These are phyloP conservation scores for Drosophila meridiana DNA, from an alignment of 2,888 invertebrate species.

Conservation along the genomic window DNA sequence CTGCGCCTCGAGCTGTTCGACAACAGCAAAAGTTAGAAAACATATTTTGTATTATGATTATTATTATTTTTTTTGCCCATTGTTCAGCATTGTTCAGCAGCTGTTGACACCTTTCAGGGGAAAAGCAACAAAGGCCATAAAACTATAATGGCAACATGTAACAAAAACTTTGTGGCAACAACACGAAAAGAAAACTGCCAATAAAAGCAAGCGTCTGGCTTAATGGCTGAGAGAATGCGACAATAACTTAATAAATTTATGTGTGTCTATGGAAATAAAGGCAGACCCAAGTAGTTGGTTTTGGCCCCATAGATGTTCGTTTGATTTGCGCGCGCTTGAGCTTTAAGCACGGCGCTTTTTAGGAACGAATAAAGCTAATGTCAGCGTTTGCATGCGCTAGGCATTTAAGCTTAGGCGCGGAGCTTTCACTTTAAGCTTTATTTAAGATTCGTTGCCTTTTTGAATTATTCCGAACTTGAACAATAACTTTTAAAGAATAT, in stretches of 20 bases:
- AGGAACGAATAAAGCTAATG: not conserved
- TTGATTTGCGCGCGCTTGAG: slow-evolving; percentile 18
- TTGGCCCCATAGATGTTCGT: not conserved
- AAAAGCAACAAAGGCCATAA: slow-evolving; percentile 51
- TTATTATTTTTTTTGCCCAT: slow-evolving; percentile 39
- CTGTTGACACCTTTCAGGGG: slow-evolving; percentile 71
- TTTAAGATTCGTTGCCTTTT: not conserved
- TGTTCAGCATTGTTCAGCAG: slow-evolving; percentile 64
- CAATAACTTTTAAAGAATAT: not conserved
- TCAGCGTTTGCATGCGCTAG: not conserved
- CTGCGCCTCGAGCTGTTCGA: slow-evolving; percentile 36
- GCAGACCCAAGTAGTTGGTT: not conserved
- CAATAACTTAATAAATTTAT: slow-evolving; percentile 17
- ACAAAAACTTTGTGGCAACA: slow-evolving; percentile 14
- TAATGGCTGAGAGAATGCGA: slow-evolving; percentile 46
- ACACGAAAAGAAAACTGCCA: slow-evolving; percentile 36
- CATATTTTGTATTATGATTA: slow-evolving; percentile 12
- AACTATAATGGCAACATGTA: slow-evolving; percentile 35
- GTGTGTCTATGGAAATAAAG: slow-evolving; percentile 1
- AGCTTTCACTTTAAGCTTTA: not conserved
- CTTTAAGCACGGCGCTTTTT: slow-evolving; percentile 17
- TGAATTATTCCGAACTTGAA: not conserved
- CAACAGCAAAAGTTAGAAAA: slow-evolving; percentile 57
- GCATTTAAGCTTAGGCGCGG: not conserved
- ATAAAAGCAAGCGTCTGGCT: slow-evolving; percentile 18